Percentiles rank a stretch among this genome's conserved stretches.
These are phyloP conservation scores for Beroe ovata DNA, from an alignment of 37 sponge, comb jelly and placozoan genomes.

Conservation along the genomic window DNA sequence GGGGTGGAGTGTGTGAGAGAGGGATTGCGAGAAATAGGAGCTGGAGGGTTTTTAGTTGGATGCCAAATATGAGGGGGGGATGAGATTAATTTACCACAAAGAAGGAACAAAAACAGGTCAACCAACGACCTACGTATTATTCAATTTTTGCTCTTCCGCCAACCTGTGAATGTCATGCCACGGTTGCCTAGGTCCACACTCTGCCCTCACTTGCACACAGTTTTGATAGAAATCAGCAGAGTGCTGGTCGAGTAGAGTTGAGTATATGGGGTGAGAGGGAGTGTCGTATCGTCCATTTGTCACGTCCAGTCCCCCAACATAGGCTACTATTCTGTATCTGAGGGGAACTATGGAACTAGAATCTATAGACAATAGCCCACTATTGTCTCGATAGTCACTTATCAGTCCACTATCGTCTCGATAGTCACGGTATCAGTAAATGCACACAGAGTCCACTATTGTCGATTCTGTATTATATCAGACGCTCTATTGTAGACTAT, in stretches of 20 bases:
- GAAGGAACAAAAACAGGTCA: background rate
- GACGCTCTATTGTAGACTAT: too few species aligned
- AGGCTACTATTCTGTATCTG: conserved; percentile 17
- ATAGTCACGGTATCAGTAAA: too few species aligned
- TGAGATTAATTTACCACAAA: background rate
- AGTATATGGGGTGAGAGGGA: conserved; percentile 15
- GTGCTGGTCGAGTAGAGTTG: conserved; percentile 26
- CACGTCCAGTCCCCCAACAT: conserved; percentile 36
- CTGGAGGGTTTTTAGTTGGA: background rate
- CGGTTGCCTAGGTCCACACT: conserved; percentile 43
- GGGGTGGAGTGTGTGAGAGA: background rate
- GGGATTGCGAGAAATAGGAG: background rate
- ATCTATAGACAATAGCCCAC: too few species aligned
- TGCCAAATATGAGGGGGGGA: background rate
- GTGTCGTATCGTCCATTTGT: conserved; percentile 46
- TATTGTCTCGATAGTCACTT: too few species aligned
- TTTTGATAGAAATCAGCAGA: conserved; percentile 48
- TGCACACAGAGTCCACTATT: too few species aligned
- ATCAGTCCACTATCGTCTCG: too few species aligned
- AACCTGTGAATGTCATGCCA: conserved; percentile 59
- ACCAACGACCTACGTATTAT: background rate
- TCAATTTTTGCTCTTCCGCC: too few species aligned
- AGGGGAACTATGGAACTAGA: too few species aligned
- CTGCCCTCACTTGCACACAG: background rate
- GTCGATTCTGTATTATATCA: too few species aligned